Base-by-base conservation (phyloP, 2,113 vertebrate species). In the Patagioenas fasciata region DNA sequence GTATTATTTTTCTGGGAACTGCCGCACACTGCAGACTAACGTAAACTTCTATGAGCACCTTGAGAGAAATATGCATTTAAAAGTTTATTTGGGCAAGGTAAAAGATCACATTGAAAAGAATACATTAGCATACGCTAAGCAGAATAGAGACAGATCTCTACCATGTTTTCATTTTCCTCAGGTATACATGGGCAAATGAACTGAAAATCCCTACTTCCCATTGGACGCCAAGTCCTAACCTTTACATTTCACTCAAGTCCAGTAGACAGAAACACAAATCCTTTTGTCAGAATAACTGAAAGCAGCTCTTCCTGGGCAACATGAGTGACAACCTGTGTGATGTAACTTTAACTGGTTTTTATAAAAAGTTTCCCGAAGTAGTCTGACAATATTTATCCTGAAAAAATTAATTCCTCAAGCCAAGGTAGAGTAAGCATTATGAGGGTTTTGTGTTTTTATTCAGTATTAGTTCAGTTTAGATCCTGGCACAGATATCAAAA, bases 1-100 rank as follows among this genome's bases (percentile, higher is more conserved):
- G 34, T 85, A 95, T 92, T 79, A 91, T 95, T 89, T 97, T 93
- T 89, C 91, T 89, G 91, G 89, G 80, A 93, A 97, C 53, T 95
- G 65, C 80, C 87, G 50, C 89, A 85, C 51, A 44, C 70, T 84
- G 77, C 86, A 92, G 73, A 72, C 32, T 87, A 79, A 91, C 34
- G 38, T 86, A 89, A 96, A 92, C 84, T 61, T 91, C 84, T 91
- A 92, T 25, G 80, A 93, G 93, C 89, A 94, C 81, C 93, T 92
- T 91, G 91, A 97, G 96, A 96, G 58, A 95, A 94, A 95, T 67
- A 69, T 0, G 15, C 48, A 81, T 94, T 95, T 96, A 72, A 15
- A 95, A 96, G 91, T 92, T 96, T 95, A 95, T 92, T 95, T 91
- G 89, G 89, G 77, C 53, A 92, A 93, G 57, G 66, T 75, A 92